phyloP scores from a whole-genome alignment of 2,797 vertebrate species.

The Crocodylus rhombifer region DNA sequence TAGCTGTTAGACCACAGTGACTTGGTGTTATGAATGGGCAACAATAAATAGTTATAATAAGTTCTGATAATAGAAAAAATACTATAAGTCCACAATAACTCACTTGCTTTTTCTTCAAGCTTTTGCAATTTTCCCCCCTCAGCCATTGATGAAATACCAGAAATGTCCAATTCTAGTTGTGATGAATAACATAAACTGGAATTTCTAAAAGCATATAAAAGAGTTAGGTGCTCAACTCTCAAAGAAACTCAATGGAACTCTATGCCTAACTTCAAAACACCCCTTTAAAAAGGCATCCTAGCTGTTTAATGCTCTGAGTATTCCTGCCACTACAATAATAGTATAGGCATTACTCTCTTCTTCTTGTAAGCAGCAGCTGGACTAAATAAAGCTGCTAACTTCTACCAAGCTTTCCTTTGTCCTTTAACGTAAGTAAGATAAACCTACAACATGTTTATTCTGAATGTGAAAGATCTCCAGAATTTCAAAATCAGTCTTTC shows the following conservation, averaged over 20 bases:
- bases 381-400: not conserved
- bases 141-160: not conserved
- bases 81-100: not conserved
- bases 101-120: not conserved
- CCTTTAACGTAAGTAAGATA: not conserved
- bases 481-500: not conserved
- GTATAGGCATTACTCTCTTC: not conserved
- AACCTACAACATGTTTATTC: not conserved
- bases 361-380: not conserved
- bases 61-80: not conserved
- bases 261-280: not conserved
- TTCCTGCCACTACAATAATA: not conserved
- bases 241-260: not conserved
- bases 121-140: not conserved
- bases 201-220: not conserved
- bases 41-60: constrained; percentile 26
- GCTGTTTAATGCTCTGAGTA: not conserved
- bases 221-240: not conserved
- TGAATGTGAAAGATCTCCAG: not conserved
- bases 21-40: not conserved
- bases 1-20: not conserved
- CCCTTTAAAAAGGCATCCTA: not conserved
- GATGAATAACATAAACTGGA: not conserved
- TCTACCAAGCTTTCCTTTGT: not conserved
- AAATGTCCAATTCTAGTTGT: not conserved